phyloP scores from a whole-genome alignment of 2,113 vertebrate species.

The Grus americana region DNA sequence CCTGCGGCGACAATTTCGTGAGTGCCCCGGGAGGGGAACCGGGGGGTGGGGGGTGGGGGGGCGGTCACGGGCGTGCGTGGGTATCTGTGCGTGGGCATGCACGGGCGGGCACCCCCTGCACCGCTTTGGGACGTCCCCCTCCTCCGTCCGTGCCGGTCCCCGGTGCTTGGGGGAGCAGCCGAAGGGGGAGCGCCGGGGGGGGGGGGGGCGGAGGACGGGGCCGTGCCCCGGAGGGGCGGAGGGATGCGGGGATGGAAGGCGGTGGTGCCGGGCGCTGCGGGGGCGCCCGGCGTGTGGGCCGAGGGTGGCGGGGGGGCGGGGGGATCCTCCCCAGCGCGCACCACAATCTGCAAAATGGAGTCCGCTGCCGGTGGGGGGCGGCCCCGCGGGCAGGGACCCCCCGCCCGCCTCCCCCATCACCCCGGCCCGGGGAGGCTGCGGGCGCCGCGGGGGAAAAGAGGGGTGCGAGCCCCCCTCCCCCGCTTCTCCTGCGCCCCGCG shows the following conservation, averaged over 20 bases:
- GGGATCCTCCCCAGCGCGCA: background rate
- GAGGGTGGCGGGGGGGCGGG: background rate
- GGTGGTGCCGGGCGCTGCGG: background rate
- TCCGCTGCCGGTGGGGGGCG: constrained; percentile 27
- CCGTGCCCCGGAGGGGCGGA: background rate
- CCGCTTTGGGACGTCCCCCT: background rate
- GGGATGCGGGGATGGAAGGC: background rate
- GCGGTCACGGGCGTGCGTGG: background rate
- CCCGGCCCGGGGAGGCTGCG: background rate
- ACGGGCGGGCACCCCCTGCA: background rate
- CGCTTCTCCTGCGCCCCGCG: background rate
- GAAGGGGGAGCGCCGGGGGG: background rate
- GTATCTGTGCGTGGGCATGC: background rate
- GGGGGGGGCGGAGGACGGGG: background rate
- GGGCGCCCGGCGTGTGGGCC: too few species aligned
- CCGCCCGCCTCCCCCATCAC: background rate
- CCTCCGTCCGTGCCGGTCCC: background rate
- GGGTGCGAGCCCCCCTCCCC: background rate
- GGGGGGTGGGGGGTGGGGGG: background rate
- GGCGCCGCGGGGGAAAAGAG: background rate
- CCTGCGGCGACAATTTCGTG: constrained; percentile 93
- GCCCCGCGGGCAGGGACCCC: background rate
- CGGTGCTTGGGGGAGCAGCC: background rate
- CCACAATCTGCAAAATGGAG: constrained; percentile 67
- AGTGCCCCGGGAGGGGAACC: constrained; percentile 67